Evolutionary conservation across 2,113 vertebrate genomes (phyloP), one percentile per base, ranked within the genome.

Genomic region (Delphinus delphis): DNA sequence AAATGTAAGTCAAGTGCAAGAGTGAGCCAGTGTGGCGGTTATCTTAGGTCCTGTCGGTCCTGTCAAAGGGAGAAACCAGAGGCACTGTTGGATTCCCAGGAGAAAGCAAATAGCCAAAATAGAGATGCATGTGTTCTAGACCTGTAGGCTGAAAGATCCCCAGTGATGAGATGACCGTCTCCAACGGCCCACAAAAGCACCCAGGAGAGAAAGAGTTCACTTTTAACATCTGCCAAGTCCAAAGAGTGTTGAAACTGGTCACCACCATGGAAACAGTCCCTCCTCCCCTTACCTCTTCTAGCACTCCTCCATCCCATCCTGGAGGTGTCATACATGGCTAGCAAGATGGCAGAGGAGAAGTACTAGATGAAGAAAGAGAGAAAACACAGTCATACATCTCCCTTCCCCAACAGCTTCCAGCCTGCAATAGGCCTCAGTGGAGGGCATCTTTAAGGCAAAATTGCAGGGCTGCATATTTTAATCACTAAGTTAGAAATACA

Each of bases 401-500:
- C 33, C 6, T 92, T 67, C 68, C 33, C 11, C 70, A 38, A 23
- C 11, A 58, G 60, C 11, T 31, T 79, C n/a, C 12, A 13, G 76
- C 25, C 60, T 21, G 8, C 25, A 28, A 0, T 5, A 1, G 50
- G 20, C 28, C 44, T 58, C 41, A 25, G 2, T 2, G 18, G 5
- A 70, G 50, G 5, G 0, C n/a, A 33, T 18, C 38, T 58, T 80
- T 50, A 81, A 91, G 85, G 55, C n/a, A 76, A 94, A 50, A 58
- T 38, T 62, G 8, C 8, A 20, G 88, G 20, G 38, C 55, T 88
- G 26, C n/a, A 26, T 79, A 62, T 31, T 67, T 74, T 70, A 93
- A 67, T 85, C 26, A 79, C n/a, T 47, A 41, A 84, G 31, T 84
- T 41, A 67, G 81, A 92, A 93, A 79, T 58, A 82, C 0, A 81